Evolutionary conservation across 2,888 invertebrate species (phyloP), one percentile per base, ranked within the genome.

Genomic region (Cryptocheilus praepositus): DNA sequence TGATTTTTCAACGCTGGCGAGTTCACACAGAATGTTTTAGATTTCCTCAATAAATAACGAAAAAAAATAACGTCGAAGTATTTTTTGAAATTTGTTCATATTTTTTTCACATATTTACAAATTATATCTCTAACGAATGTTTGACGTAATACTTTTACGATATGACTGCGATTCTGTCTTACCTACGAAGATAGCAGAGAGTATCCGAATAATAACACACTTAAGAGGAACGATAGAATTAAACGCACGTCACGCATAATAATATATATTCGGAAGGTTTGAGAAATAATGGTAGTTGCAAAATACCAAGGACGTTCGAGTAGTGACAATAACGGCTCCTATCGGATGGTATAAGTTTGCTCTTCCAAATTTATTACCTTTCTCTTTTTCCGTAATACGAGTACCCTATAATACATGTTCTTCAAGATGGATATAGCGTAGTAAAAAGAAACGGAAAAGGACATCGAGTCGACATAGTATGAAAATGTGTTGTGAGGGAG

Each of bases 11-110:
- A 36, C 36, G 36, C 11, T 36, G 36, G 36, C 36, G 36, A 36
- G 67, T 79, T 74, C 61, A 73, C 76, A 80, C 81, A 81, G 80
- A 84, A 83, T 82, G 79, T 81, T 84, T 84, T 73, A 80, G 71
- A 79, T 61, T 71, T 55, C 55, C 28, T 16, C 16, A 53, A 22
- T 21, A 21, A 53, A 53, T 22, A 53, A 25, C n/a, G 25, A 53
- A 36, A 1, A 36, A 36, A 36, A 36, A 36, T 36, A 36, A 36
- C 36, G 36, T 36, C 13, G 36, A 36, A 36, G 36, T 36, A 36
- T 22, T 54, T 59, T 28, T 56, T 61, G 56, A 21, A 43, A 61
- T 49, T 18, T 60, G 28, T 8, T 54, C 45, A 43, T 60, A 52
- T 59, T 59, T 53, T 18, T 56, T 56, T 56, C 56, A 56, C 56